These are phyloP conservation scores for Drosophila lacteicornis DNA, from an alignment of 1,140 invertebrate genomes.

Conservation along the genomic window DNA sequence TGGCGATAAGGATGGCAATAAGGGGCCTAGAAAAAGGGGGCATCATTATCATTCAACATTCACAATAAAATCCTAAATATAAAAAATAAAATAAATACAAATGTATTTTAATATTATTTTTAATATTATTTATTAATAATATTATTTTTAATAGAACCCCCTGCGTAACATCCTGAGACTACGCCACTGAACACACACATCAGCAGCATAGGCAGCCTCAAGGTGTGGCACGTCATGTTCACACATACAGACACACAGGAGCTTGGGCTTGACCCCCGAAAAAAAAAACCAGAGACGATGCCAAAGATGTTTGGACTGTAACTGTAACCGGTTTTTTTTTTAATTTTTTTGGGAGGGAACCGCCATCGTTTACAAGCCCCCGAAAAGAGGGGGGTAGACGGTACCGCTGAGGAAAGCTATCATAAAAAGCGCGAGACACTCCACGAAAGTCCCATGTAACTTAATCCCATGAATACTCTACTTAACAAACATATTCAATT, in stretches of 20 bases:
- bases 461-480: slow-evolving; percentile 15
- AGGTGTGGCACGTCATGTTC: slow-evolving; percentile 53
- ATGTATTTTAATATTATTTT: too few species aligned
- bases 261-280: slow-evolving; percentile 70
- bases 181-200: not conserved
- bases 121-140: too few species aligned
- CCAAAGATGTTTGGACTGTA: slow-evolving; percentile 64
- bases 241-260: slow-evolving; percentile 9
- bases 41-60: too few species aligned
- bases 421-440: slow-evolving; percentile 13
- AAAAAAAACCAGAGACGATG: slow-evolving; percentile 42
- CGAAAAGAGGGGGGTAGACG: not conserved
- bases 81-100: too few species aligned
- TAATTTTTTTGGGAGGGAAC: slow-evolving; percentile 8
- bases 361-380: slow-evolving; percentile 8
- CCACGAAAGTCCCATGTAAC: slow-evolving; percentile 1
- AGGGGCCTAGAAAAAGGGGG: not conserved
- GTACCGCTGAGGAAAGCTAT: slow-evolving; percentile 19
- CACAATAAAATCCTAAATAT: too few species aligned
- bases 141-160: too few species aligned
- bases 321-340: slow-evolving; percentile 71
- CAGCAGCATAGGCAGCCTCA: slow-evolving; percentile 10
- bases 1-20: not conserved
- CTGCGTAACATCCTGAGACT: not conserved
- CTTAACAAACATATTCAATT: not conserved